A percentile compares a stretch with the other conserved stretches of the same genome.
Evolutionary conservation across 2,888 invertebrate species (phyloP).

Genomic region (Euzophera pinguis): DNA sequence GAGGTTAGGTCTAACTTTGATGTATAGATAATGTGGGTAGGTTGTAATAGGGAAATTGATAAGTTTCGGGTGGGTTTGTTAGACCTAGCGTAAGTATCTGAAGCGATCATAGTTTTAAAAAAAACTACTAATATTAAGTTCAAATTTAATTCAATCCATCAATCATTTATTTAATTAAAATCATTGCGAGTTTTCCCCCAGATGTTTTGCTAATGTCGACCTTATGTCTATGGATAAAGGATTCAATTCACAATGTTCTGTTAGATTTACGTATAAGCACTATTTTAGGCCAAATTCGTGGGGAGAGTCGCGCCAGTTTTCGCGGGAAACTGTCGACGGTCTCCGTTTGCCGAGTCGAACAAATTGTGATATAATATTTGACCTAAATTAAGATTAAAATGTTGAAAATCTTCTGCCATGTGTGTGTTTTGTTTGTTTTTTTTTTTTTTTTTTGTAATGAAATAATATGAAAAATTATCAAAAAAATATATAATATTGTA

Average conservation of each 20-base stretch:
- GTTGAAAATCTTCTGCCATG: conserved; percentile 60
- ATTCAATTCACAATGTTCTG: neutral
- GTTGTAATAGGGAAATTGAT: too few species aligned
- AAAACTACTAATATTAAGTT: too few species aligned
- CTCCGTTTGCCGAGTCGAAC: conserved; percentile 30
- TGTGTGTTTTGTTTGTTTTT: conserved; percentile 55
- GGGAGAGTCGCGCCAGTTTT: conserved; percentile 7
- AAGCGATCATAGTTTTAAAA: too few species aligned
- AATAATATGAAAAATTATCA: conserved; percentile 55
- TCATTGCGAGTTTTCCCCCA: too few species aligned
- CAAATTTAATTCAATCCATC: too few species aligned
- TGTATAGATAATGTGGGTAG: too few species aligned
- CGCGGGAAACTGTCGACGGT: conserved; percentile 12
- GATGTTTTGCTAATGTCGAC: too few species aligned
- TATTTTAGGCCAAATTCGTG: conserved; percentile 5
- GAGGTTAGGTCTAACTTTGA: too few species aligned
- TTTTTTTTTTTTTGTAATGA: conserved; percentile 48
- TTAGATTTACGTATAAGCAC: neutral
- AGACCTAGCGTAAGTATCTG: too few species aligned
- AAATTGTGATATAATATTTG: conserved; percentile 59
- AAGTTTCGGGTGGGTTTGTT: too few species aligned
- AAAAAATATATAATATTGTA: conserved; percentile 50
- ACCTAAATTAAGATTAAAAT: conserved; percentile 69
- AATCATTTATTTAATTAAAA: too few species aligned
- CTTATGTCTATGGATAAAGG: too few species aligned